These are phyloP conservation scores for Sialis lutaria DNA, from an alignment of 2,888 invertebrate species.

Conservation along the genomic window DNA sequence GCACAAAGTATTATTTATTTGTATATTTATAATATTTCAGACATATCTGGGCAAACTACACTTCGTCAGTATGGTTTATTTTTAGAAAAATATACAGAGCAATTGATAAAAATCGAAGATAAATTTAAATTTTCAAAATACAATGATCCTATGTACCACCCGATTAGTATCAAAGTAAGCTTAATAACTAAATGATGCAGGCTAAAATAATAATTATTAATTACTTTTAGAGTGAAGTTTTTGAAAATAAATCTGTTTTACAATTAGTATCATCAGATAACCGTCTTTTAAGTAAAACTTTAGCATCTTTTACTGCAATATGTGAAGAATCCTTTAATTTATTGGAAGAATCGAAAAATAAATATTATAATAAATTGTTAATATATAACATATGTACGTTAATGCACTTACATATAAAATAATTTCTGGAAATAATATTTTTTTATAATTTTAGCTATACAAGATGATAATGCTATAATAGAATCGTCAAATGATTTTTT, in stretches of 20 bases:
- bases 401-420: neutral
- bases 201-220: conserved; percentile 19
- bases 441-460: conserved; percentile 15
- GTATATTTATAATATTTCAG: conserved; percentile 13
- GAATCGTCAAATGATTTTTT: conserved; percentile 32
- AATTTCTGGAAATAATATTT: neutral
- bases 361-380: conserved; percentile 42
- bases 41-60: conserved; percentile 33
- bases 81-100: conserved; percentile 26
- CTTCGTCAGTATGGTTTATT: conserved; percentile 33
- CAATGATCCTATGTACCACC: conserved; percentile 3
- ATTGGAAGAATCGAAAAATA: conserved; percentile 43
- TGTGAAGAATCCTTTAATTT: conserved; percentile 60
- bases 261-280: conserved; percentile 70
- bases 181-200: conserved; percentile 11
- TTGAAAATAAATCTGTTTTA: conserved; percentile 45
- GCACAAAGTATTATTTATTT: neutral
- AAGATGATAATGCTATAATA: conserved; percentile 14
- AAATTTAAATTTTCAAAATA: conserved; percentile 15
- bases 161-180: conserved; percentile 15
- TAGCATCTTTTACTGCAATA: conserved; percentile 61
- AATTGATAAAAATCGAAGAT: conserved; percentile 18
- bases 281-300: conserved; percentile 57
- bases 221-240: conserved; percentile 23
- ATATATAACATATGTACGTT: conserved; percentile 47